Evolutionary conservation across 2,797 vertebrate species (phyloP).

Genomic region (Nannoperca obscura): DNA sequence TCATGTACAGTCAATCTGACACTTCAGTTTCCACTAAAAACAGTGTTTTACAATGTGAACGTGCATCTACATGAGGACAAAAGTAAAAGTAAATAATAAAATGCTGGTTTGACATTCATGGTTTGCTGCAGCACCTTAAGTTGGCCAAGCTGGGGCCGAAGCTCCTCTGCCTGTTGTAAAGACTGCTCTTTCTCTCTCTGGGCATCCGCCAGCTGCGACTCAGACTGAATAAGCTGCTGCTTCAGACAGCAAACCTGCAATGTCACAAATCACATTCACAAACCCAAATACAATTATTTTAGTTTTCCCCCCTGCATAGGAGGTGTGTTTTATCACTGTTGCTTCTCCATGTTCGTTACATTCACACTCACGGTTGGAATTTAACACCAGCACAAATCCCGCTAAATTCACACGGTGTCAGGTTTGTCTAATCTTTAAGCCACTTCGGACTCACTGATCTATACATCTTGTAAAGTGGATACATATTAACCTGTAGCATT

Average conservation of each 20-base stretch:
- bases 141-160: slow-evolving; percentile 73
- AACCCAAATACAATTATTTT: not conserved
- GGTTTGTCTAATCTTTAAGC: not conserved
- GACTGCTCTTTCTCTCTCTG: slow-evolving; percentile 72
- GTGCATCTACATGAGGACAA: not conserved
- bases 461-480: not conserved
- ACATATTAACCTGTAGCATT: not conserved
- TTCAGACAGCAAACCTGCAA: slow-evolving; percentile 84
- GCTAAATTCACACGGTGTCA: not conserved
- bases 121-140: slow-evolving; percentile 78
- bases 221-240: slow-evolving; percentile 78
- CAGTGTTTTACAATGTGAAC: slow-evolving; percentile 5
- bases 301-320: not conserved
- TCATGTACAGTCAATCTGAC: slow-evolving; percentile 8
- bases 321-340: not conserved
- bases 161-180: slow-evolving; percentile 76
- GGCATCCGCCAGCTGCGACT: slow-evolving; percentile 69
- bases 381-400: not conserved
- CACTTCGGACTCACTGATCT: not conserved
- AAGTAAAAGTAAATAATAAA: not conserved
- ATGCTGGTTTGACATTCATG: not conserved
- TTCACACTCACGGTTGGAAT: not conserved
- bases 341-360: not conserved
- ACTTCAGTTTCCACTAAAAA: not conserved
- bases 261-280: slow-evolving; percentile 34